Evolutionary conservation across 2,113 vertebrate species (phyloP).

Genomic region (Poicephalus meyeri): DNA sequence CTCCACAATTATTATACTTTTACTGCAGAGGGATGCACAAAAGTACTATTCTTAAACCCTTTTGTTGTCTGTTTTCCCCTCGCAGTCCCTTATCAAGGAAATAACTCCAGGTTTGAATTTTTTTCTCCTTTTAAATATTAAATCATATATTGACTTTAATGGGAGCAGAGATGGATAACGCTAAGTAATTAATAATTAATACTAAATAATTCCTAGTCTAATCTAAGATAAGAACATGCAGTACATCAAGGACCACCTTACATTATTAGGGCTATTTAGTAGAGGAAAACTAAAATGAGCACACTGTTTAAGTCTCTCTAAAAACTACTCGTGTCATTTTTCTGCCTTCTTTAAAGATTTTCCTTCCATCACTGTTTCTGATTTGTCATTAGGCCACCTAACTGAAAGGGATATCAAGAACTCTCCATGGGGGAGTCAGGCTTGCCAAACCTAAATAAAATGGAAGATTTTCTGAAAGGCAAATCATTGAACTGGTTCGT

Average conservation of each 20-base stretch:
- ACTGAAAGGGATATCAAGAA: neutral
- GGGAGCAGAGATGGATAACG: neutral
- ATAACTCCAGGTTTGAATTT: neutral
- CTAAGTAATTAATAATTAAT: constrained; percentile 48
- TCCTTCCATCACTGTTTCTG: neutral
- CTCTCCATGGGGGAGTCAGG: neutral
- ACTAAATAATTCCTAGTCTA: neutral
- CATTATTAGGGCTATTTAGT: neutral
- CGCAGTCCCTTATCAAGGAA: neutral
- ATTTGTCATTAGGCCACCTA: neutral
- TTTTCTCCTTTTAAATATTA: constrained; percentile 13
- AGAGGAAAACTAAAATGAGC: neutral
- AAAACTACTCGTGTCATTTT: neutral
- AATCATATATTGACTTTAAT: neutral
- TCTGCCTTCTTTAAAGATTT: neutral
- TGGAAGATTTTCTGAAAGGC: neutral
- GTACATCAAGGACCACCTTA: neutral
- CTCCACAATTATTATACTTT: neutral
- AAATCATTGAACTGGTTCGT: neutral
- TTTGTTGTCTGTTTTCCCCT: neutral
- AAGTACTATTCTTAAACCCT: neutral
- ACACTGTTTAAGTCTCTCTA: neutral
- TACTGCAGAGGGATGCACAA: neutral
- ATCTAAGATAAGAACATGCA: neutral
- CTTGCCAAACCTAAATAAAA: neutral